Percentiles rank a stretch among this genome's conserved stretches.
Evolutionary conservation across 2,888 invertebrate species (phyloP).

Genomic region (Athripsodes cinereus): DNA sequence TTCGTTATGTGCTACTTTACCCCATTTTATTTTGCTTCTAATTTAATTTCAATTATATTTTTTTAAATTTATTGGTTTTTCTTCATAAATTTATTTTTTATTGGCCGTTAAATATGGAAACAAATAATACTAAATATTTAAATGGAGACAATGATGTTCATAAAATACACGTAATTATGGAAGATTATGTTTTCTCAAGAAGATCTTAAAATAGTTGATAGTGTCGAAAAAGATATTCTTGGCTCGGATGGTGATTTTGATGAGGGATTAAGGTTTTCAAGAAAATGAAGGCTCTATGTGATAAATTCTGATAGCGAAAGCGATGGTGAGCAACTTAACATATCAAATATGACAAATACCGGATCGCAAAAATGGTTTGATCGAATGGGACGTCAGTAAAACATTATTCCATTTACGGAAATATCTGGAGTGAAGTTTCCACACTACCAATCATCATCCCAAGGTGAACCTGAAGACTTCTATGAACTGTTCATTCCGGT

Average conservation of each 20-base stretch:
- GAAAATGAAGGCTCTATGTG: too few species aligned
- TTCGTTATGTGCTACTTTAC: background rate
- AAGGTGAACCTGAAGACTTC: too few species aligned
- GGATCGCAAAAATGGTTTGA: too few species aligned
- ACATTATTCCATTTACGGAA: too few species aligned
- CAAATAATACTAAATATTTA: background rate
- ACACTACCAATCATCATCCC: too few species aligned
- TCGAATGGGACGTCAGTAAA: constrained; percentile 1
- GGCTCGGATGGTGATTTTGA: constrained; percentile 3
- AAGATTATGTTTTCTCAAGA: background rate
- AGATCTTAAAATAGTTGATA: background rate
- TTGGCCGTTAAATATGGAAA: background rate
- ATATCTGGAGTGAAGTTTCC: too few species aligned
- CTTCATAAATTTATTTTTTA: background rate
- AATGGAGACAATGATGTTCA: background rate
- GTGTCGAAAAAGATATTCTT: background rate
- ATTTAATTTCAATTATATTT: background rate
- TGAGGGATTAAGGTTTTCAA: background rate
- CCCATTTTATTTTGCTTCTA: background rate
- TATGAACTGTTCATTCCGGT: too few species aligned
- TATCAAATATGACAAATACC: too few species aligned
- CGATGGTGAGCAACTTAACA: too few species aligned
- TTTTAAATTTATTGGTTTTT: background rate
- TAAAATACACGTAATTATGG: background rate
- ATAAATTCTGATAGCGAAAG: too few species aligned